Conservation (phyloP, 2,888 invertebrate species). For the Apamea epomidion region DNA sequence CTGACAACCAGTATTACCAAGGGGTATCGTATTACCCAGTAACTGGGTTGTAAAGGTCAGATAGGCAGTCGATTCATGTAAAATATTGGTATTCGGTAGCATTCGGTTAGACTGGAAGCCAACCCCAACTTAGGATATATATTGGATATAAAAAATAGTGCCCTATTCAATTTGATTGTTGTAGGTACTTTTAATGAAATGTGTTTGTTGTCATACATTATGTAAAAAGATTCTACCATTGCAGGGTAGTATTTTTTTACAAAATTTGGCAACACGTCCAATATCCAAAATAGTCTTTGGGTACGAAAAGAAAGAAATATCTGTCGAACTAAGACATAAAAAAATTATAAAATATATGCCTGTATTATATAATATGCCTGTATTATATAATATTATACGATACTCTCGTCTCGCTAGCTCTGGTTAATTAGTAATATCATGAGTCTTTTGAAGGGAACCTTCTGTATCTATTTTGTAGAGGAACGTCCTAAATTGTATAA, state of each 20-base stretch:
- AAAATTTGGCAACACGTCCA: not conserved
- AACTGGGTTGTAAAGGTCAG: too few species aligned
- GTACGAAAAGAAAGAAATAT: not conserved
- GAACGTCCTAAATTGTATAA: constrained; percentile 43
- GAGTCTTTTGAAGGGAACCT: not conserved
- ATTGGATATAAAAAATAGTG: not conserved
- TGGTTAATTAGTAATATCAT: not conserved
- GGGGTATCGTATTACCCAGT: too few species aligned
- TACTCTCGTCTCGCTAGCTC: not conserved
- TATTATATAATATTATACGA: too few species aligned
- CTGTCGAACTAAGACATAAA: not conserved
- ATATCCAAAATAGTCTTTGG: not conserved
- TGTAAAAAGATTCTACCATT: not conserved
- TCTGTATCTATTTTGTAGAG: not conserved
- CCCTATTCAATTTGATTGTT: not conserved
- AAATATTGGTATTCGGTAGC: too few species aligned
- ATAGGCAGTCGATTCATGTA: too few species aligned
- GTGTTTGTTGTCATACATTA: not conserved
- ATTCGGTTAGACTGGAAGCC: too few species aligned
- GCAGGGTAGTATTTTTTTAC: not conserved
- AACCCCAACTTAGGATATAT: not conserved
- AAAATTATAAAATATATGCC: not conserved
- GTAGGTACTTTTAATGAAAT: not conserved
- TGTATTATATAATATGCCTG: not conserved
- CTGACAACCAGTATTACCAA: too few species aligned